phyloP scores from a whole-genome alignment of 2,113 vertebrate genomes.

The Oceanites oceanicus region DNA sequence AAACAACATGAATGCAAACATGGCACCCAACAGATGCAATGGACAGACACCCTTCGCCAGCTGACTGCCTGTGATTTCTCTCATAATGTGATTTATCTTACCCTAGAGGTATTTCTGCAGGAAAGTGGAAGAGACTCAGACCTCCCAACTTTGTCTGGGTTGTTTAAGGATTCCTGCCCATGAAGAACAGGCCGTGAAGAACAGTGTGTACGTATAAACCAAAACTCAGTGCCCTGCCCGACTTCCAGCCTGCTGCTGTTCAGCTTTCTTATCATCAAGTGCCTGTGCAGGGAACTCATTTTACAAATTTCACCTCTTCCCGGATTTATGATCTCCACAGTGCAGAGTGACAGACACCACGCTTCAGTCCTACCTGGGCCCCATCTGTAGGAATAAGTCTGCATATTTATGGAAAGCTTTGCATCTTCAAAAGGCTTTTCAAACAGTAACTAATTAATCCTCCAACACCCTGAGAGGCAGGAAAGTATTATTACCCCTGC shows the following conservation, averaged over 20 bases:
- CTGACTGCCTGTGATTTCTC: not conserved
- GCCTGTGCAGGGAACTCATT: not conserved
- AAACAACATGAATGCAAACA: not conserved
- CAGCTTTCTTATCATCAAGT: not conserved
- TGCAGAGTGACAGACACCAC: not conserved
- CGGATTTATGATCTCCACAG: not conserved
- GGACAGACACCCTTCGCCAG: not conserved
- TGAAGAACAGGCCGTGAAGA: not conserved
- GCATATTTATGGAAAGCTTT: conserved; percentile 2
- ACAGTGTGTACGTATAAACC: not conserved
- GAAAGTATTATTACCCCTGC: not conserved
- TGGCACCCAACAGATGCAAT: not conserved
- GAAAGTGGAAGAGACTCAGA: not conserved
- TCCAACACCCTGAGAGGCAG: not conserved
- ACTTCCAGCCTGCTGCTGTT: not conserved
- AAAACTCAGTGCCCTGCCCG: not conserved
- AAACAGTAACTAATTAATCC: conserved; percentile 40
- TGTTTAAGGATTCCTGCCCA: not conserved
- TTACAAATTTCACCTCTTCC: not conserved
- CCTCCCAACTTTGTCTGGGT: not conserved
- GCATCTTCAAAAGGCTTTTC: conserved; percentile 42
- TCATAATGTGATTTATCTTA: not conserved
- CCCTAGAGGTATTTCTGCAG: not conserved
- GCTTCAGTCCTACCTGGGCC: not conserved
- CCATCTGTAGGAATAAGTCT: not conserved